Evolutionary conservation across 1,140 invertebrate species (phyloP), one percentile per base, ranked within the genome.

Genomic region (Bombus difficillimus): DNA sequence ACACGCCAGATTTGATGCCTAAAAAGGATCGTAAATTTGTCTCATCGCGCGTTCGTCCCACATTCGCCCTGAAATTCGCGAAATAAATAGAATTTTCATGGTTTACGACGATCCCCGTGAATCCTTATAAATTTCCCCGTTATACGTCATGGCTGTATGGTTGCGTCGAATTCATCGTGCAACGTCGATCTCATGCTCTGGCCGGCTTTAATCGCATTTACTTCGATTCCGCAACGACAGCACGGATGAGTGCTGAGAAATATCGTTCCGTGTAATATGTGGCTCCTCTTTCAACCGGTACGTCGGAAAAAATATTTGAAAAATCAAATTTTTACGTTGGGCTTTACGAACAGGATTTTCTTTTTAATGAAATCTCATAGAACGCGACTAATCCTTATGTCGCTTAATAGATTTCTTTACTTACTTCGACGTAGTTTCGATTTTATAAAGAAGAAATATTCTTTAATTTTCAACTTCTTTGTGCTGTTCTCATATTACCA

Each of bases 21-120:
- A 91, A 91, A 91, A 91, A 91, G 91, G 91, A 91, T 83, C 90
- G 88, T 91, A 91, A 91, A 91, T 91, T 91, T 91, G 88, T 91
- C 89, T 91, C 90, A 86, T 88, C 81, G 84, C 82, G 76, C 87
- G 89, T 91, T 74, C 84, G 90, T 68, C 89, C 90, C 86, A 91
- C 87, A 91, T 91, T 88, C 86, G 84, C 66, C 66, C 71, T 59
- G 66, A 81, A 82, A 76, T 83, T 85, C 74, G 59, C 47, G 78
- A 86, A 90, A 90, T 90, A 90, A 91, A 88, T 91, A 90, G 87
- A 90, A 91, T 91, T 90, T 80, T 87, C 90, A 88, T 88, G 87
- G 78, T 88, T 91, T 86, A 86, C 78, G 87, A 66, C 74, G 78
- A 18, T 68, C 72, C 86, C 64, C 77, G 85, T 77, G 88, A 88